Evolutionary conservation across 1,140 invertebrate species (phyloP), one percentile per base, ranked within the genome.

Genomic region (Drosophila tristis): DNA sequence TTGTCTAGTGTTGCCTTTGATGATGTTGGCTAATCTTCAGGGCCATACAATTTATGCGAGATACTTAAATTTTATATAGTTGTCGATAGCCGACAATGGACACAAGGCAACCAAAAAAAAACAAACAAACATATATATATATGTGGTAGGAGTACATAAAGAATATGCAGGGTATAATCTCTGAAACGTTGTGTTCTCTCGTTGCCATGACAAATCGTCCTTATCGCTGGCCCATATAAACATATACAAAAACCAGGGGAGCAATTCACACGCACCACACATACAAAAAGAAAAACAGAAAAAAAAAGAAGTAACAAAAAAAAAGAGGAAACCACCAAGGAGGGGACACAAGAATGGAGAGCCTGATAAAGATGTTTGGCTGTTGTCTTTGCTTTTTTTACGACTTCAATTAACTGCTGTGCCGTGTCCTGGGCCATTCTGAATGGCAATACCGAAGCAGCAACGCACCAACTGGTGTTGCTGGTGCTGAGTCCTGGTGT

Each of bases 401-500:
- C 67, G 82, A 87, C 84, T 87, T 86, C 82, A 86, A 86, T 86
- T 86, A 86, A 86, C 78, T 74, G 82, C 78, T 67, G 56, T 74
- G 71, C 74, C 82, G 80, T 80, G 67, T 86, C 68, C 81, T 55
- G 49, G 31, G 70, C 58, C 62, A 59, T 67, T 42, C 49, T 65
- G 43, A 16, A 48, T 45, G 43, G 35, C 11, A 13, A 29, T 29
- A 29, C 26, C 26, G 5, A 29, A 7, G 5, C 26, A 29, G 26
- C 26, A 29, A 29, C 26, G 26, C 26, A 29, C 26, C 7, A 29
- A 7, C 26, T 29, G 26, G 26, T 29, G 26, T 6, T 25, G 23
- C 23, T 25, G 23, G 3, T 25, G 0, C 23, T 25, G 23, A n/a
- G n/a, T n/a, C n/a, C 23, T 25, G 16, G 16, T 16, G 23, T n/a